A percentile compares a stretch with the other conserved stretches of the same genome.
Evolutionary conservation across 2,888 invertebrate species (phyloP).

Genomic region (Sphecodes monilicornis): DNA sequence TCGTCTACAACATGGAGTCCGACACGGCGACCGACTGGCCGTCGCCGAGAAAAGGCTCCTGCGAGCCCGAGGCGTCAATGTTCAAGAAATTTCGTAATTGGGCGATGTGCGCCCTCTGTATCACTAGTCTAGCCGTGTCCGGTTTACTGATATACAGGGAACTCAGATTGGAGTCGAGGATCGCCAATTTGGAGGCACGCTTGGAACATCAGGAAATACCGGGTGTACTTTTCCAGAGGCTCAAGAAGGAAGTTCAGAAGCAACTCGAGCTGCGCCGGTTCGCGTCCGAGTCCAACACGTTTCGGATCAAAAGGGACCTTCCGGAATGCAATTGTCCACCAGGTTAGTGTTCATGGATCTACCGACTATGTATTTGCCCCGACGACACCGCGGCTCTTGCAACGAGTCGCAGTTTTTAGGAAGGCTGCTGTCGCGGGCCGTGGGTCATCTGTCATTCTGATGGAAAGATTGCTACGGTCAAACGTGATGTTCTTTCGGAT

Average conservation of each 20-base stretch:
- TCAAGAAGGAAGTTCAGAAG: conserved; percentile 73
- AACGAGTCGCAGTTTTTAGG: neutral
- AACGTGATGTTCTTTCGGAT: neutral
- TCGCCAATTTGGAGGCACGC: conserved; percentile 77
- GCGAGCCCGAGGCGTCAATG: conserved; percentile 75
- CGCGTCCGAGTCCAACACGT: conserved; percentile 58
- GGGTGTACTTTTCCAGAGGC: conserved; percentile 72
- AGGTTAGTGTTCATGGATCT: conserved; percentile 71
- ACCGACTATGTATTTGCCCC: neutral
- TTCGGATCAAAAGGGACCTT: conserved; percentile 79
- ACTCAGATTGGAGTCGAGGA: conserved; percentile 77
- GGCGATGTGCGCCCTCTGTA: conserved; percentile 80
- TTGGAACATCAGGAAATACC: conserved; percentile 66
- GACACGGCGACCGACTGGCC: conserved; percentile 65
- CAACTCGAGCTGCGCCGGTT: conserved; percentile 61
- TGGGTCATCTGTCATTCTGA: neutral
- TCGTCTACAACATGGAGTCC: conserved; percentile 72
- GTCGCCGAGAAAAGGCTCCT: conserved; percentile 65
- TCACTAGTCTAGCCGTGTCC: conserved; percentile 78
- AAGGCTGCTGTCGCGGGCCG: neutral
- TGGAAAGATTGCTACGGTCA: neutral
- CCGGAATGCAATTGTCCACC: conserved; percentile 82
- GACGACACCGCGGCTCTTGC: neutral
- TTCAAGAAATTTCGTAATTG: conserved; percentile 78
- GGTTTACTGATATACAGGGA: conserved; percentile 79